Evolutionary conservation across 2,888 invertebrate genomes (phyloP), one percentile per base, ranked within the genome.

Genomic region (Acleris laterana): DNA sequence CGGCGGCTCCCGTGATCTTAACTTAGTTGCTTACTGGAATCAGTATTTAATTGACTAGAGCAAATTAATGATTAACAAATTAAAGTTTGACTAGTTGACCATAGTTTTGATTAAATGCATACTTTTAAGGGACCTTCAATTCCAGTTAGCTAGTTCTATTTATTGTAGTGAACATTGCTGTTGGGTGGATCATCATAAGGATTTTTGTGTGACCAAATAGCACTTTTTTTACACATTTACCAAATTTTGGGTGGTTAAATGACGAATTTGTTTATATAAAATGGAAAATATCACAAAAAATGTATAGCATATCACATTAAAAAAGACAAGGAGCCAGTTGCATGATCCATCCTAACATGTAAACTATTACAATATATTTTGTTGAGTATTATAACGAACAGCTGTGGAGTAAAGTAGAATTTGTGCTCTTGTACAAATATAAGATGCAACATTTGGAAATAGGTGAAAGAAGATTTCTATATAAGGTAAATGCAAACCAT

Each of bases 61-160:
- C 70, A 22, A 22, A 59, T 53, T 58, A 53, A 32, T 62, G 68
- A 70, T 42, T 46, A 44, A 44, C 46, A 53, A 32, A 2, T 38
- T 28, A 32, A 57, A 9, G 79, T 77, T 74, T 82, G 86, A 82
- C 73, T 88, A 87, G 79, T 91, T 92, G 91, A 90, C 85, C 91
- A 88, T 89, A 76, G 89, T 85, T 89, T 87, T 83, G 78, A 78
- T 78, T 85, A 88, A 86, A 85, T 89, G 89, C 87, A 89, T 93
- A 93, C 90, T 92, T 91, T 88, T 92, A 92, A 92, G 93, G 93
- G 92, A 92, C 93, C 92, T 92, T 90, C 85, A 92, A 91, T 92
- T 92, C 92, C 92, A 91, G 83, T 91, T 92, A 92, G 91, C 85
- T 92, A 91, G 90, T 88, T 90, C 88, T 90, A 91, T 89, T 87